Evolutionary conservation across 35 echinoderm and acorn worm species (phyloP), one percentile per base, ranked within the genome.

Genomic region (Anneissia japonica): DNA sequence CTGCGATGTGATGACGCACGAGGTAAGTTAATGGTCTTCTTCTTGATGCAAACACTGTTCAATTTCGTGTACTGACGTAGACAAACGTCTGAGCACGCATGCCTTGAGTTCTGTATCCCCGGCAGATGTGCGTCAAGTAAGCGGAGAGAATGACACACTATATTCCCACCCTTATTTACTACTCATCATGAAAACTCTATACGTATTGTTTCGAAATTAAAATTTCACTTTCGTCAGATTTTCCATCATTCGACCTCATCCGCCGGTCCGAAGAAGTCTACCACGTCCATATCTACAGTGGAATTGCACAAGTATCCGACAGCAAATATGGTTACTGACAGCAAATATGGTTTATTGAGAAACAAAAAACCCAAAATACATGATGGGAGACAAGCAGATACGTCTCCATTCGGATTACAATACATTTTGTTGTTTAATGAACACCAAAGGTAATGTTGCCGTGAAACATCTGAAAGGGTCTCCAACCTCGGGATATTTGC

Each of bases 121-220:
- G 51, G 51, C 51, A 64, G 51, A 64, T 64, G 51, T 64, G 51
- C 51, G 51, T 64, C 51, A 64, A 64, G 51, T 16, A 23, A 12
- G 51, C 51, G 2, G 26, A 64, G 51, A 64, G 51, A 64, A 64
- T 64, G 51, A 64, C 51, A 64, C 51, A 43, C 4, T 64, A 64
- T 64, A 64, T 64, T 9, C 10, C 21, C 51, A 64, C 51, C 51
- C 51, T 64, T 64, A 64, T 64, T 64, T 64, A 64, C 51, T 64
- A 26, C 51, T 64, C 51, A 26, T 3, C 21, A 64, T 64, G 10
- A 64, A 64, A 9, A 64, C 26, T 64, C 19, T 64, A 64, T 64
- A 64, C 51, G 51, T 64, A 64, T 64, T 64, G 51, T 64, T 64
- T 64, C 51, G 51, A 64, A 64, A 64, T 64, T 64, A 64, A 64